Base-by-base conservation (phyloP, 2,888 invertebrate species). In the Cataglyphis albicans region DNA sequence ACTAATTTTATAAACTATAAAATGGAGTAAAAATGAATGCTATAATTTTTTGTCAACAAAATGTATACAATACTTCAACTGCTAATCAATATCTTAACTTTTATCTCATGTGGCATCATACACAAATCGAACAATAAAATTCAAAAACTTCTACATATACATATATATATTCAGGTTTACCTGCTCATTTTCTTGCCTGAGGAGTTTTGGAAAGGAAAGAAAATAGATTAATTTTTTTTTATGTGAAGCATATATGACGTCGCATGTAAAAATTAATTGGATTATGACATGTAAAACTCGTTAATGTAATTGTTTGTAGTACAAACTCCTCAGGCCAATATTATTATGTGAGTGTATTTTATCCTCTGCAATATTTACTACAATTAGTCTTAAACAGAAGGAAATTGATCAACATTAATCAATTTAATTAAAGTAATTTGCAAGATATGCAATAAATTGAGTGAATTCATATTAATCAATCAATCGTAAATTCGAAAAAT, bases 131-230 rank as follows among this genome's bases (percentile, higher is more conserved):
- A 65, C 25, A 64, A 81, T 21, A 75, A 82, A 81, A 84, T 81
- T 83, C 64, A 73, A 81, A 73, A 9, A 74, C 63, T 84, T 84
- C 55, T 72, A 76, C 68, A 68, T 73, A 84, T 61, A 41, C 32
- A 32, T 41, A 18, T n/a, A 67, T 18, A 68, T 84, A 67, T 81
- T 75, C 83, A 74, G 38, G 38, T 86, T 91, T 91, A 91, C 90
- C 91, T 91, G 91, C 87, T 89, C 80, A 74, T 86, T 90, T 89
- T 87, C 89, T 88, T 91, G 84, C 88, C 91, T 91, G 84, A 86
- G 85, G 81, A 86, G 90, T 91, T 75, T 85, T 84, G 82, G 87
- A 88, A 90, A 63, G 84, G 81, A 84, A 84, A 89, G 35, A 86
- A 84, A 75, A 68, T 55, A 21, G n/a, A 29, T 82, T 82, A 82